These are phyloP conservation scores for Clarias macrocephalus DNA, from an alignment of 2,113 vertebrate genomes.

Conservation along the genomic window DNA sequence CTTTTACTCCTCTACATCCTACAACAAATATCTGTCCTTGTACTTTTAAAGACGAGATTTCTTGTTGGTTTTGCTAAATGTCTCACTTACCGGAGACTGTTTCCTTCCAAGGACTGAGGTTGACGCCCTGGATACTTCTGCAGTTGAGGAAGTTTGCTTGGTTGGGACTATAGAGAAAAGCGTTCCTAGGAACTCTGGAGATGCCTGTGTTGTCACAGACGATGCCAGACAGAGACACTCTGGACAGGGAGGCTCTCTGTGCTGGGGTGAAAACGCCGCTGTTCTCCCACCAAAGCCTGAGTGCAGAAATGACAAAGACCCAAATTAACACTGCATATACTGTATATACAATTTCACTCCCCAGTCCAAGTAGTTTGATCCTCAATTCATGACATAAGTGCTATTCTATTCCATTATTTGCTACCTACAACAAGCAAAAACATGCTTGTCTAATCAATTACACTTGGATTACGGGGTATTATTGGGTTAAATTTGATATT, in stretches of 20 bases:
- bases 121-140: slow-evolving; percentile 21
- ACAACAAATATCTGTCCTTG: too few relatives aligned
- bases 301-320: background rate
- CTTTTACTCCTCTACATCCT: too few relatives aligned
- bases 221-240: slow-evolving; percentile 60
- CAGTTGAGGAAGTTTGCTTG: slow-evolving; percentile 48
- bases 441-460: too few relatives aligned
- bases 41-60: background rate
- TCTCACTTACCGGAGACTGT: slow-evolving; percentile 27
- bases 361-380: too few relatives aligned
- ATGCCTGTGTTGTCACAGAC: slow-evolving; percentile 78
- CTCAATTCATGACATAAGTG: too few relatives aligned
- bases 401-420: too few relatives aligned
- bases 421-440: too few relatives aligned
- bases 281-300: slow-evolving; percentile 73
- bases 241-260: slow-evolving; percentile 58
- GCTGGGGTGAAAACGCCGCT: slow-evolving; percentile 60
- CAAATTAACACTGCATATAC: too few relatives aligned
- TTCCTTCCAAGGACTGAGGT: slow-evolving; percentile 67
- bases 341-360: too few relatives aligned
- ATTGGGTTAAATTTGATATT: too few relatives aligned
- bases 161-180: slow-evolving; percentile 47
- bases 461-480: too few relatives aligned
- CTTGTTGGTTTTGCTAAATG: slow-evolving; percentile 10
- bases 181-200: slow-evolving; percentile 43